Evolutionary conservation across 2,888 invertebrate species (phyloP).

Genomic region (Parasteatoda lunata): DNA sequence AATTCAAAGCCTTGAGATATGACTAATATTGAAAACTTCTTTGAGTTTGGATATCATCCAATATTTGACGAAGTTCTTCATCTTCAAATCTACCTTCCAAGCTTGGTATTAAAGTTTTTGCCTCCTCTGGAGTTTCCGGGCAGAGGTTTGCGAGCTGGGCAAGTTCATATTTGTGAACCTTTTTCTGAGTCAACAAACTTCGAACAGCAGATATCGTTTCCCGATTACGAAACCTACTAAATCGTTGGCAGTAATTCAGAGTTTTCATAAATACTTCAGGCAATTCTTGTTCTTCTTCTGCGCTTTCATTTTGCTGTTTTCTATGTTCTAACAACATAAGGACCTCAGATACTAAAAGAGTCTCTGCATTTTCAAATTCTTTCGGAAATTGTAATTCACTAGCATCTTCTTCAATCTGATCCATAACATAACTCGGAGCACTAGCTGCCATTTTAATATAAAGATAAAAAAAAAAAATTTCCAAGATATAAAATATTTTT

Average conservation of each 20-base stretch:
- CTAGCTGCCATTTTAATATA: conserved; percentile 37
- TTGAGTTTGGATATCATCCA: conserved; percentile 98
- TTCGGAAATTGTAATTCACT: conserved; percentile 98
- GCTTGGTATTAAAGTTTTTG: conserved; percentile 96
- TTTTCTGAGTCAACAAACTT: conserved; percentile 93
- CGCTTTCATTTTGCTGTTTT: conserved; percentile 97
- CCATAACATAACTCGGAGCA: conserved; percentile 73
- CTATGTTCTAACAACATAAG: conserved; percentile 97
- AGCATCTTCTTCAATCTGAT: conserved; percentile 94
- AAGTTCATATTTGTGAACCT: conserved; percentile 97
- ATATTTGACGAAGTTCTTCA: conserved; percentile 93
- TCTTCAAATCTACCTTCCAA: conserved; percentile 98
- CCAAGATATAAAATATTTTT: no score
- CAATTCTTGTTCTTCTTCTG: conserved; percentile 98
- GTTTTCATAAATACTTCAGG: conserved; percentile 99
- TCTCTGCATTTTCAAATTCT: conserved; percentile 99
- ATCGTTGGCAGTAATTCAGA: conserved; percentile 94
- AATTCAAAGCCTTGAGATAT: no score
- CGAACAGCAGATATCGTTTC: conserved; percentile 97
- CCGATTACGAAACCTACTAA: conserved; percentile 97
- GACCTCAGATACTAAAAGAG: conserved; percentile 94
- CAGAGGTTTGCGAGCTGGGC: conserved; percentile 99
- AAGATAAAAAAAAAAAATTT: no score
- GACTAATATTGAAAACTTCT: conserved; percentile 91
- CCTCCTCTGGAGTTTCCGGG: conserved; percentile 98